Evolutionary conservation across 2,888 invertebrate genomes (phyloP), one percentile per base, ranked within the genome.

Genomic region (Xanthorhoe spadicearia): DNA sequence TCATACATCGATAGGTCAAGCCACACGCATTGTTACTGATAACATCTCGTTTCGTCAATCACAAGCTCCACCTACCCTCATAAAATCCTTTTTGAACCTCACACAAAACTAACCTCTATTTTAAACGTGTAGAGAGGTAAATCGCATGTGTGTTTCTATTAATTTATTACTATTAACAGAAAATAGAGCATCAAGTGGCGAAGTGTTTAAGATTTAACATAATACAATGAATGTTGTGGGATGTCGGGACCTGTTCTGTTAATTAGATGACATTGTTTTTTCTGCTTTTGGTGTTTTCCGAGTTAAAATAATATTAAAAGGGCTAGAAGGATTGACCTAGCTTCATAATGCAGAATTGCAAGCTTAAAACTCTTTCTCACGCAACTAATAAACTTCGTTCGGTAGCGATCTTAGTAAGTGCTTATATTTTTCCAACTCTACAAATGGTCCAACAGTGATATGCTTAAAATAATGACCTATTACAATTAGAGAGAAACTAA

Each of bases 1-100:
- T 81, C 79, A 74, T 77, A 78, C 77, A 79, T 83, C 81, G 78
- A 84, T 84, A 82, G 79, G 83, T 84, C 78, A 82, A 83, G 81
- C 88, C 90, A 89, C 90, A 89, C 90, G 84, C 90, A 89, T 91
- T 90, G 90, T 88, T 71, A 71, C 79, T 74, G 91, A 91, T 91
- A 89, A 66, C 77, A 91, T 91, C 90, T 84, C 76, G 83, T 87
- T 72, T 85, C 78, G 86, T 86, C 87, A 84, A 86, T 88, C 84
- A 87, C 83, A 81, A 78, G 77, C 74, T 81, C 76, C 76, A 78
- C 79, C 81, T 80, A 81, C 80, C 83, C 80, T 76, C 77, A 78
- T 61, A 55, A 61, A 65, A 10, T 38, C 49, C 55, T n/a, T 13
- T 54, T 9, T 9, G 50, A 18, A 8, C 50, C 4, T 43, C 52